Percentiles rank a stretch among this genome's conserved stretches.
Conservation (phyloP, 2,888 invertebrate species). For the Andrena hattorfiana region DNA sequence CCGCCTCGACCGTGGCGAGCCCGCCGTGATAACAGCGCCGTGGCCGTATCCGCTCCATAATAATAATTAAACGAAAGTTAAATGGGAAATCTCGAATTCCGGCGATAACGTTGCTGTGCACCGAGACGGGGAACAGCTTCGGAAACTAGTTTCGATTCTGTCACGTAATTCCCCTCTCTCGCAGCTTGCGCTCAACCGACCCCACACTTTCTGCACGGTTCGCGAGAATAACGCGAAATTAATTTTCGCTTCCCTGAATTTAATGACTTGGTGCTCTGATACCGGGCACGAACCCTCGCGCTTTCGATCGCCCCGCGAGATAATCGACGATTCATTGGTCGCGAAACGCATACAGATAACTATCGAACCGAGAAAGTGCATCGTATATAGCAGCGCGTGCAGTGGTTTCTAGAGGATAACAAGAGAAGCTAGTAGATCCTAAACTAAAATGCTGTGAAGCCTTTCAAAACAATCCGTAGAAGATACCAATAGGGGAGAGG, state of each 20-base stretch:
- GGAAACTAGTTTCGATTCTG: slow-evolving; percentile 73
- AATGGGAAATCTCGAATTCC: slow-evolving; percentile 72
- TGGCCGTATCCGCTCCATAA: slow-evolving; percentile 50
- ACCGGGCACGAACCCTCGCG: not conserved
- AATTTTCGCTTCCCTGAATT: slow-evolving; percentile 62
- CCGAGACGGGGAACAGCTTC: slow-evolving; percentile 53
- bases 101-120: slow-evolving; percentile 50
- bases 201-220: slow-evolving; percentile 25
- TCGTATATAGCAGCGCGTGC: too few species aligned
- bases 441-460: too few species aligned
- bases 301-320: slow-evolving; percentile 28
- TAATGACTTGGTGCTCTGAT: slow-evolving; percentile 42
- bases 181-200: not conserved
- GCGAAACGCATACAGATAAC: not conserved
- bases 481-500: too few species aligned
- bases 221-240: slow-evolving; percentile 63
- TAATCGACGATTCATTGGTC: slow-evolving; percentile 47
- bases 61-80: slow-evolving; percentile 79
- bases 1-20: slow-evolving; percentile 27
- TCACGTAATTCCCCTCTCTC: slow-evolving; percentile 47
- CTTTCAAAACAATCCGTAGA: too few species aligned
- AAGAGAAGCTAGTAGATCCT: too few species aligned
- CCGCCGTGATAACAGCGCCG: slow-evolving; percentile 52
- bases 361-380: too few species aligned
- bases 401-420: too few species aligned